These are phyloP conservation scores for Stramonita haemastoma DNA, from an alignment of 2,888 invertebrate species.

Conservation along the genomic window DNA sequence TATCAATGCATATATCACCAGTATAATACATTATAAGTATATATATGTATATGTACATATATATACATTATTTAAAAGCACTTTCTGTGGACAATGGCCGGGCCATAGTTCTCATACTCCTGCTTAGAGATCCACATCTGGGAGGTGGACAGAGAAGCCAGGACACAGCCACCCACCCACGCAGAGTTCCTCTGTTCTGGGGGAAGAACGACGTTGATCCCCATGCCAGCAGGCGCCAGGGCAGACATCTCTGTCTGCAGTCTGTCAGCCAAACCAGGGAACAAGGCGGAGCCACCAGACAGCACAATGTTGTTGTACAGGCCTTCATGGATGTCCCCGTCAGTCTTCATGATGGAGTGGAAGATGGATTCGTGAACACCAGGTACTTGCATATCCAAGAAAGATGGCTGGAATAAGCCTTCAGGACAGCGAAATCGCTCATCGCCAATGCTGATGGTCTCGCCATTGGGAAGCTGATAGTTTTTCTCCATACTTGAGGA, in stretches of 20 bases:
- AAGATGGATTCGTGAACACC: not conserved
- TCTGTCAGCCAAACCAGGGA: not conserved
- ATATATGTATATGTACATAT: no score
- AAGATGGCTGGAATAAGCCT: conserved; percentile 1
- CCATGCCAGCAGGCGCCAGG: not conserved
- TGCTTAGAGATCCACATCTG: not conserved
- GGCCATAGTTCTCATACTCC: conserved; percentile 10
- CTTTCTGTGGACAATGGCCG: conserved; percentile 7
- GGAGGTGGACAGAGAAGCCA: conserved; percentile 12
- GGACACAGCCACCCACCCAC: conserved; percentile 19
- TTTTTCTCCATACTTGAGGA: conserved; percentile 77
- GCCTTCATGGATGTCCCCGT: not conserved
- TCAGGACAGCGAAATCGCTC: conserved; percentile 18
- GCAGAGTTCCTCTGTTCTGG: conserved; percentile 8
- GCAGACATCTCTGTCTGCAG: not conserved
- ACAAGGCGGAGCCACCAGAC: conserved; percentile 3
- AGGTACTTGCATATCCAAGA: not conserved
- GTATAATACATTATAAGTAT: no score
- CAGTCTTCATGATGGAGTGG: conserved; percentile 19
- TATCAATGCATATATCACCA: no score
- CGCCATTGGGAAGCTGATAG: not conserved
- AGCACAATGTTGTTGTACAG: conserved; percentile 2
- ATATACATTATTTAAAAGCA: not conserved
- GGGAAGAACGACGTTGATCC: not conserved
- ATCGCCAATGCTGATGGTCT: not conserved